Evolutionary conservation across 2,888 invertebrate genomes (phyloP), one percentile per base, ranked within the genome.

Genomic region (Acanthosepion pharaonis): DNA sequence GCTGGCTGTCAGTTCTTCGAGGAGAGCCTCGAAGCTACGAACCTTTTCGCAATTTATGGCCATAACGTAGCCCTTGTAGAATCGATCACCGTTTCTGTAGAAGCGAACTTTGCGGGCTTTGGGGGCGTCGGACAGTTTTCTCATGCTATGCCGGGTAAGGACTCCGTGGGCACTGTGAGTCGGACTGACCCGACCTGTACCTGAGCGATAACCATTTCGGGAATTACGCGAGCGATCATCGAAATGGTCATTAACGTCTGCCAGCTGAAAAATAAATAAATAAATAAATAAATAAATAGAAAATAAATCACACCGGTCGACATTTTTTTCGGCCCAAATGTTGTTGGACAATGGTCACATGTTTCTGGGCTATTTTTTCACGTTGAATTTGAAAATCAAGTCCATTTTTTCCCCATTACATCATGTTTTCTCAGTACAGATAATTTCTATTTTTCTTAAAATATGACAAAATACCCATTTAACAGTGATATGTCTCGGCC

Each of bases 11-110:
- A 99, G 98, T 97, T 99, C 99, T 96, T 98, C 98, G 97, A 99
- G 98, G 96, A 99, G 98, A 97, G 99, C 99, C 97, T 99, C 99
- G 97, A 99, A 99, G 95, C 99, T 99, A 97, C 99, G 98, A 97
- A 99, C 99, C 97, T 99, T 98, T 97, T 99, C 99, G 96, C 98
- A 98, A 96, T 99, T 98, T 95, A 99, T 98, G 95, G 99, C 99
- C 97, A 99, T 98, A 96, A 98, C 98, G 96, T 99, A 98, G 96
- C 99, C 99, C 95, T 97, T 96, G 95, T 97, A 97, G 96, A 99
- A 99, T 97, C 98, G 98, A 98, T 99, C 99, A 95, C 99, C 99
- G 97, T 99, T 99, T 96, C 99, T 98, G 98, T 98, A 99, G 98
- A 99, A 99, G 96, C 99, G 98, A 96, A 99, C 98, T 97, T 99